phyloP scores from a whole-genome alignment of 1,140 invertebrate genomes.

The Drosophila kurseongensis region DNA sequence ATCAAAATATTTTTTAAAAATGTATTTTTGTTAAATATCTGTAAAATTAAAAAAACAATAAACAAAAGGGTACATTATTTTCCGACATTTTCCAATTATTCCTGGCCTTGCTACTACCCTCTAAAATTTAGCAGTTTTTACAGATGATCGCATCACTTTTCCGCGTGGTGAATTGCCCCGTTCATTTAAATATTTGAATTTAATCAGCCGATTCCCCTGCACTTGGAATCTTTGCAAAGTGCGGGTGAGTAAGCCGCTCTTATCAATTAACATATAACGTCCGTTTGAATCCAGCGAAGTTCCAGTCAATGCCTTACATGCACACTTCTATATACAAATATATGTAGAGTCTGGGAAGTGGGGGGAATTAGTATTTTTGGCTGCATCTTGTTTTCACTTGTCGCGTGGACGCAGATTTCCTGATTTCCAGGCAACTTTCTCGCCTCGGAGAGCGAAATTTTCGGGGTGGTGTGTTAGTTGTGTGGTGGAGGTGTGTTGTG shows the following conservation, averaged over 20 bases:
- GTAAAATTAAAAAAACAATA: no score
- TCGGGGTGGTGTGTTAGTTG: not conserved
- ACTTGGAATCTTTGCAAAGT: constrained; percentile 7
- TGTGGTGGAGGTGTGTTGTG: not conserved
- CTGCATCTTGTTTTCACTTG: constrained; percentile 57
- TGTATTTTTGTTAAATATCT: no score
- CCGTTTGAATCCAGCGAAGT: constrained; percentile 10
- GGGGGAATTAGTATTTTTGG: constrained; percentile 47
- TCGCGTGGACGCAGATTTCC: constrained; percentile 49
- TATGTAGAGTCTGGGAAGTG: constrained; percentile 11
- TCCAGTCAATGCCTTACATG: constrained; percentile 43
- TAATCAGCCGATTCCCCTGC: constrained; percentile 19
- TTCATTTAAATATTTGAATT: constrained; percentile 38
- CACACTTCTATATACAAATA: not conserved
- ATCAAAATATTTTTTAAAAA: no score
- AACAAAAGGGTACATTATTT: not conserved
- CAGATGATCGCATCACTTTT: constrained; percentile 2
- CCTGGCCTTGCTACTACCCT: not conserved
- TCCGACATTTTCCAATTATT: not conserved
- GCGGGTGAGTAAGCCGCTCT: constrained; percentile 40
- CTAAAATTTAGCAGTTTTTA: not conserved
- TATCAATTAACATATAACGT: constrained; percentile 45
- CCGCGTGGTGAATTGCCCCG: not conserved
- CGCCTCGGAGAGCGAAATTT: constrained; percentile 43
- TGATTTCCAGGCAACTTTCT: constrained; percentile 56